phyloP scores from a whole-genome alignment of 1,140 invertebrate species.

The Stenopsyche tienmushanensis region DNA sequence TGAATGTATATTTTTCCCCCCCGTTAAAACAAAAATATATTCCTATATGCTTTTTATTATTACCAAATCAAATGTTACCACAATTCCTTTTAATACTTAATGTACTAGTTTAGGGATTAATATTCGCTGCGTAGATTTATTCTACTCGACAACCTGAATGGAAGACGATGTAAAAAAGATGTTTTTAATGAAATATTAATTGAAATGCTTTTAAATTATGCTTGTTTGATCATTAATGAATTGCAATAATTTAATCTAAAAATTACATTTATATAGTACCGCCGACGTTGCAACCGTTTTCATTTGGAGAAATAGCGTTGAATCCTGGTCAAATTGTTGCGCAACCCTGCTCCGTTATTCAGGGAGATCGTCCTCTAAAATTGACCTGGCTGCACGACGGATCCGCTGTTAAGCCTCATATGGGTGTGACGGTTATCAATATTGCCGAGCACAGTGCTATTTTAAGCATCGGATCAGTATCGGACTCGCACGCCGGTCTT shows the following conservation, averaged over 20 bases:
- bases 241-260: too few species aligned
- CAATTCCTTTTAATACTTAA: too few species aligned
- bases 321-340: slow-evolving; percentile 67
- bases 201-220: too few species aligned
- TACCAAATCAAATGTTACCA: background rate
- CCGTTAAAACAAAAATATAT: too few species aligned
- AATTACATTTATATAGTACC: slow-evolving; percentile 62
- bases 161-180: too few species aligned
- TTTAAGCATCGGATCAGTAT: slow-evolving; percentile 65
- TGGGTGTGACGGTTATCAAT: slow-evolving; percentile 59
- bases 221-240: too few species aligned
- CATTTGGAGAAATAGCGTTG: slow-evolving; percentile 68
- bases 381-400: slow-evolving; percentile 72
- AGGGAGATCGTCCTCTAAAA: slow-evolving; percentile 70
- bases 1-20: slow-evolving; percentile 43
- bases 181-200: too few species aligned
- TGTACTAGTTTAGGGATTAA: too few species aligned
- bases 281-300: slow-evolving; percentile 72
- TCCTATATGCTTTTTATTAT: background rate
- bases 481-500: slow-evolving; percentile 62
- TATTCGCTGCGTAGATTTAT: too few species aligned
- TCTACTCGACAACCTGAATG: too few species aligned
- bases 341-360: slow-evolving; percentile 70
- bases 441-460: slow-evolving; percentile 65
- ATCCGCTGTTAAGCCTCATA: slow-evolving; percentile 51